Evolutionary conservation across 1,140 invertebrate species (phyloP).

Genomic region (Magallana ariakensis): DNA sequence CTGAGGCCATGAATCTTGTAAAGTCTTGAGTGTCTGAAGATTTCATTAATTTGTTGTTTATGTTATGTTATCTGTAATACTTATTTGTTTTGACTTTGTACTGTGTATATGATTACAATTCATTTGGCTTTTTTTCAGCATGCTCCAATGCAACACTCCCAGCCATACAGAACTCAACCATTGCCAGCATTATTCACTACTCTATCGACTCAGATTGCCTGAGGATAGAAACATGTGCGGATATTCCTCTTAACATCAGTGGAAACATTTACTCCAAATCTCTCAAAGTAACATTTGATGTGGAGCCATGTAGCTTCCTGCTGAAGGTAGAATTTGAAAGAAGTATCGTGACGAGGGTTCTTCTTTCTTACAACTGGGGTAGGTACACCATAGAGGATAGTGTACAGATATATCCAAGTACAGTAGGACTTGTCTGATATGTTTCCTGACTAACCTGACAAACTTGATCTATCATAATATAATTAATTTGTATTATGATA

Average conservation of each 20-base stretch:
- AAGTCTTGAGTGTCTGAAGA: too few species aligned
- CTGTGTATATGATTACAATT: too few species aligned
- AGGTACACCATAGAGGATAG: slow-evolving; percentile 3
- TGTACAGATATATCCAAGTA: too few species aligned
- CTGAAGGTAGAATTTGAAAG: slow-evolving; percentile 53
- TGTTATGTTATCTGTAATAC: too few species aligned
- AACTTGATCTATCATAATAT: too few species aligned
- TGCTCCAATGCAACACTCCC: slow-evolving; percentile 30
- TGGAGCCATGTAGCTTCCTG: slow-evolving; percentile 57
- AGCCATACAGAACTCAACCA: slow-evolving; percentile 40
- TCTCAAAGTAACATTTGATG: slow-evolving; percentile 44
- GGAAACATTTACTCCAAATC: slow-evolving; percentile 39
- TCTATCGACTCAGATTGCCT: slow-evolving; percentile 54
- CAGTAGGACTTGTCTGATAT: too few species aligned
- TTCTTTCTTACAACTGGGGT: slow-evolving; percentile 57
- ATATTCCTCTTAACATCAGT: slow-evolving; percentile 36
- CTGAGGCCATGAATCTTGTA: background rate
- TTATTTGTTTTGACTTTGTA: too few species aligned
- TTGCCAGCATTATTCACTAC: slow-evolving; percentile 41
- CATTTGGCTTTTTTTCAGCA: slow-evolving; percentile 17
- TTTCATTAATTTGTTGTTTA: too few species aligned
- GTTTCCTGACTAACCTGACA: too few species aligned
- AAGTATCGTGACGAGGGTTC: slow-evolving; percentile 38
- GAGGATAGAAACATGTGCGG: slow-evolving; percentile 58
- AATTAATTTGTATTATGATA: too few species aligned